Evolutionary conservation across 1,140 invertebrate species (phyloP).

Genomic region (Anastatus disparis): DNA sequence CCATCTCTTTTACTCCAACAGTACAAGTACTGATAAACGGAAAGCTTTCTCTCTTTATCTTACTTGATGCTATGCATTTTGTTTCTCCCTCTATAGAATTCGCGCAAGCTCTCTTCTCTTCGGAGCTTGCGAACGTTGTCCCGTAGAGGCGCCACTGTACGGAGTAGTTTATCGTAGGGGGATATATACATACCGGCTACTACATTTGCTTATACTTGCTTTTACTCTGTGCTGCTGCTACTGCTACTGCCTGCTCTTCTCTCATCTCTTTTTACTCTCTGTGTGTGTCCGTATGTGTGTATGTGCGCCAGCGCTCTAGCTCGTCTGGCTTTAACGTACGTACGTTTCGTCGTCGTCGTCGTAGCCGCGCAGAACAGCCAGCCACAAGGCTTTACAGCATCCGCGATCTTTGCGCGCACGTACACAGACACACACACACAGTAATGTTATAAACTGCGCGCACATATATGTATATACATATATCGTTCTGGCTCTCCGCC

Average conservation of each 20-base stretch:
- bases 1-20: too few species aligned
- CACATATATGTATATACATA: too few species aligned
- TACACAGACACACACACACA: background rate
- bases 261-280: background rate
- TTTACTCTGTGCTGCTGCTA: too few species aligned
- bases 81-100: too few species aligned
- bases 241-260: constrained; percentile 49
- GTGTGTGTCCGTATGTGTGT: background rate
- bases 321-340: background rate
- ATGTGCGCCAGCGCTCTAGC: background rate
- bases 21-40: too few species aligned
- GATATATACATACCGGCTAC: too few species aligned
- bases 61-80: too few species aligned
- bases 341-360: constrained; percentile 5
- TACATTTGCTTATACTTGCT: too few species aligned
- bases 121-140: constrained; percentile 53
- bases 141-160: constrained; percentile 63
- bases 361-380: background rate
- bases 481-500: constrained; percentile 59
- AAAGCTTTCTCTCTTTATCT: too few species aligned
- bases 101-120: constrained; percentile 33
- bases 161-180: constrained; percentile 43
- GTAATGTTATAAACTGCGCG: too few species aligned
- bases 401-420: constrained; percentile 57
- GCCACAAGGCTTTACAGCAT: constrained; percentile 58